Evolutionary conservation across 1,140 invertebrate species (phyloP).

Genomic region (Coptotermes formosanus): DNA sequence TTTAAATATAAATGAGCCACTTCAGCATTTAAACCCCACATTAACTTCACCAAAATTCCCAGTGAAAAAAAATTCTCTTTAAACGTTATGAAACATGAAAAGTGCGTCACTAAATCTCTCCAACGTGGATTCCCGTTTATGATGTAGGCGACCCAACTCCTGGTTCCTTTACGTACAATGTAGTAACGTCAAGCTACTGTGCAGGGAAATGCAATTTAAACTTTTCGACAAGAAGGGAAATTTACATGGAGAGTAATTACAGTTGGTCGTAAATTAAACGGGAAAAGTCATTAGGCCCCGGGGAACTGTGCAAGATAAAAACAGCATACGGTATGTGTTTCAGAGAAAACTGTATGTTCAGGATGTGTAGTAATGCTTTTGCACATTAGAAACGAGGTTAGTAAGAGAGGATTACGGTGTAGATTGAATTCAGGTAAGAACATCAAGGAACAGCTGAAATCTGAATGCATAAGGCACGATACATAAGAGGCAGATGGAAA

Average conservation of each 20-base stretch:
- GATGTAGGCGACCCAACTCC: not conserved
- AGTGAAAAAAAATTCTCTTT: not conserved
- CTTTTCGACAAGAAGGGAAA: constrained; percentile 26
- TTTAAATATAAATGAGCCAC: constrained; percentile 14
- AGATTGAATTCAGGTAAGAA: too few relatives aligned
- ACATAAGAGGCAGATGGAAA: too few relatives aligned
- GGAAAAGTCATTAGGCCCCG: constrained; percentile 23
- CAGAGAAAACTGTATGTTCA: not conserved
- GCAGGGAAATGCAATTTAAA: constrained; percentile 28
- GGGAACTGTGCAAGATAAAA: not conserved
- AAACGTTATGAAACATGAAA: constrained; percentile 20
- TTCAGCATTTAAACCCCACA: constrained; percentile 13
- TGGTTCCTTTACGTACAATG: not conserved
- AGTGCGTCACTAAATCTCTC: not conserved
- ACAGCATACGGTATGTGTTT: not conserved
- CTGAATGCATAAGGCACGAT: too few relatives aligned
- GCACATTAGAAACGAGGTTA: not conserved
- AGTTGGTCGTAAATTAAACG: constrained; percentile 28
- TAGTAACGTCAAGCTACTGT: not conserved
- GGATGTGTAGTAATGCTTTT: not conserved
- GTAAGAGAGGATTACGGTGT: not conserved
- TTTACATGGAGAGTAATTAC: constrained; percentile 26
- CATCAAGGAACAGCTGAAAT: too few relatives aligned
- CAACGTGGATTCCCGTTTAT: not conserved
- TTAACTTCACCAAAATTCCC: not conserved